Base-by-base conservation (phyloP, 1,140 invertebrate genomes). In the Drepana arcuata region DNA sequence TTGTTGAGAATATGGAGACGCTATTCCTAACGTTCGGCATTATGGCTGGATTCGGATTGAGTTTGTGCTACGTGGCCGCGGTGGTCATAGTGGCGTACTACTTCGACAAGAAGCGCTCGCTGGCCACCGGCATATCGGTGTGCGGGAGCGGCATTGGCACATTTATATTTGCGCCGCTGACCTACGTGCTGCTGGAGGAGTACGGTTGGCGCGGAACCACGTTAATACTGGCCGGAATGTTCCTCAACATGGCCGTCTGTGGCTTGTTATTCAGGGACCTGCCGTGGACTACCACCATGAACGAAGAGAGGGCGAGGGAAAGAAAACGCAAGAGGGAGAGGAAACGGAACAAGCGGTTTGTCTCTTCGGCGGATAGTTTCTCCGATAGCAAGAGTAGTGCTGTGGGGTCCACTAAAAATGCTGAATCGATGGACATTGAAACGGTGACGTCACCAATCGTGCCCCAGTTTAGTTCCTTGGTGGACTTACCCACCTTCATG, bases 11-110 rank as follows among this genome's bases (percentile, higher is more conserved):
- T 12, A 90, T 95, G 84, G 89, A 90, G 56, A 85, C 92, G 34
- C 81, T 96, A 16, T 93, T 93, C 56, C 74, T 96, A 27, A 95
- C 93, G 0, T 95, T 96, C 59, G 93, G 94, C 1, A 86, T 96
- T 1, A 84, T 96, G 42, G 89, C 94, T 1, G 95, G 94, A 1
- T 92, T 95, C 48, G 95, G 94, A 5, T 83, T 97, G 41, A 93
- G 94, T 29, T 78, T 96, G 13, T 95, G 94, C 58, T 95, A 93
- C 64, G 94, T 97, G 1, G 92, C 95, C 1, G 93, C 93, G 0
- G 92, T 95, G 1, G 96, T 98, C 0, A 95, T 96, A 48, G 96
- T 99, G 2, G 95, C 96, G 1, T 97, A 96, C 67, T 99, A 98
- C 71, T 99, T 99, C 71, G 96, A 98, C 54, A 93, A 93, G 54